Conservation (phyloP, 2,888 invertebrate genomes). For the Diplolepis rosae region DNA sequence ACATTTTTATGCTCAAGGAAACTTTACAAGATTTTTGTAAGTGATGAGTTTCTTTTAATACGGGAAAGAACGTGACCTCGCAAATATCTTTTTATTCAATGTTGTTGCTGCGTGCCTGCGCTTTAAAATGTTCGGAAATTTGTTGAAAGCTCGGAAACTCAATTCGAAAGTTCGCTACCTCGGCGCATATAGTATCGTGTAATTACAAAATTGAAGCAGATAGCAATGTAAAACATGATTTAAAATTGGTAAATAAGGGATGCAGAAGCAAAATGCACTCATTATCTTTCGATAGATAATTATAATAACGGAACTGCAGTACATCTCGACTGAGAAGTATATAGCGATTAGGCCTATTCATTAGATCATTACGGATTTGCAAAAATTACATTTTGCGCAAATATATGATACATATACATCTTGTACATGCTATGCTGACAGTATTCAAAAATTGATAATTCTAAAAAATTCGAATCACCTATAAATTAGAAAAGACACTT, state of each 20-base stretch:
- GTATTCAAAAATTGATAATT: background rate
- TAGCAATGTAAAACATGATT: background rate
- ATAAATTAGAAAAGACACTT: conserved; percentile 7
- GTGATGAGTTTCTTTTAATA: background rate
- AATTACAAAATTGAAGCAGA: background rate
- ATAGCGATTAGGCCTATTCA: background rate
- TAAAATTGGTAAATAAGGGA: background rate
- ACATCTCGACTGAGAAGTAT: background rate
- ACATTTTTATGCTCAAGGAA: no score
- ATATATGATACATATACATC: background rate
- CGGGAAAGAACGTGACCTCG: background rate
- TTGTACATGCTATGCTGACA: background rate
- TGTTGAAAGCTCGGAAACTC: background rate
- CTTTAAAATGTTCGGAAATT: background rate
- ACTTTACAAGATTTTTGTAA: background rate
- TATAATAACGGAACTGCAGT: background rate
- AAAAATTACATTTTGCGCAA: background rate
- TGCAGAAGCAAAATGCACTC: conserved; percentile 2
- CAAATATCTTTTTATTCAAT: background rate
- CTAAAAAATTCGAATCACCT: background rate
- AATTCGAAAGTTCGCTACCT: background rate
- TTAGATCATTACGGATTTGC: background rate
- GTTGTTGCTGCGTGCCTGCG: background rate
- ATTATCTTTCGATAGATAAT: conserved; percentile 9
- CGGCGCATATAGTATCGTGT: background rate